phyloP scores from a whole-genome alignment of 2,888 invertebrate species.

The Pachycephus smyrnensis region DNA sequence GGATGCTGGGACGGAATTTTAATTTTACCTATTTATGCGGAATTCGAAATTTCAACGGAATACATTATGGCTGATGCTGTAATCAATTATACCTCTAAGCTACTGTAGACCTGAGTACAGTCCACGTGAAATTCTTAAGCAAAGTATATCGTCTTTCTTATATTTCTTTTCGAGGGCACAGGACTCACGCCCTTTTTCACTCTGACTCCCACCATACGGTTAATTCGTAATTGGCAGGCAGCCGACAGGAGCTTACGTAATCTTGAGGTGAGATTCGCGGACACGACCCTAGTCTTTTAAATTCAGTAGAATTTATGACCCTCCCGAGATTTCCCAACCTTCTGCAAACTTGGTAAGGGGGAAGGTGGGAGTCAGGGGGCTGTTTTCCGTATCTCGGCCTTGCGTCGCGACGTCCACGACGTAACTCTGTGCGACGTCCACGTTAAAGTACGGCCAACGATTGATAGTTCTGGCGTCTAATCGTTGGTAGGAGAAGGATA shows the following conservation, averaged over 20 bases:
- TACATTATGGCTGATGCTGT: not conserved
- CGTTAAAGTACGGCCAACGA: not conserved
- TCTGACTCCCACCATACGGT: not conserved
- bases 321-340: not conserved
- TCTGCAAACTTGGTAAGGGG: not conserved
- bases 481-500: not conserved
- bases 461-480: not conserved
- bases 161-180: too few species aligned
- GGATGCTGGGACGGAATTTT: constrained; percentile 28
- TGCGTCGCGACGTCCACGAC: not conserved
- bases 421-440: not conserved
- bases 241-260: not conserved
- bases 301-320: not conserved
- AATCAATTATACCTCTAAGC: not conserved
- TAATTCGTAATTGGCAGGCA: not conserved
- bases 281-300: not conserved
- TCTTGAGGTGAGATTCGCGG: not conserved
- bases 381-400: not conserved
- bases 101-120: not conserved
- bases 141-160: too few species aligned
- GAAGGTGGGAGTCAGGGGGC: not conserved
- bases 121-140: not conserved
- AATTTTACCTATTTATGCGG: constrained; percentile 22
- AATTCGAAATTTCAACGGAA: not conserved
- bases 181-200: not conserved